phyloP scores from a whole-genome alignment of 2,113 vertebrate species.

The Semnopithecus entellus region DNA sequence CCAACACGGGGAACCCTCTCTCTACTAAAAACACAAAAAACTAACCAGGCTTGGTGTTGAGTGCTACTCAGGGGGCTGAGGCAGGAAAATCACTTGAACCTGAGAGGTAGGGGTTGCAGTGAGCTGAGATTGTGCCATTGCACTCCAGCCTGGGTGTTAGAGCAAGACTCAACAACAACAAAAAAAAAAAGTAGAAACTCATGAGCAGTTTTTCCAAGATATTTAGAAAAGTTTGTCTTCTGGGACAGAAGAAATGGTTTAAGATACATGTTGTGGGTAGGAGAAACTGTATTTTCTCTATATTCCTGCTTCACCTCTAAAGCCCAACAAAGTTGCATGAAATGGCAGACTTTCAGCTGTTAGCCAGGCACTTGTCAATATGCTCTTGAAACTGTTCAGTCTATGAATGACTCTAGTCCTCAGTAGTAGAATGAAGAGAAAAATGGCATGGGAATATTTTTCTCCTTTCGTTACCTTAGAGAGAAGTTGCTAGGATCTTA shows the following conservation, averaged over 20 bases:
- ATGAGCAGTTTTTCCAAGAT: background rate
- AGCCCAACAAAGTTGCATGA: background rate
- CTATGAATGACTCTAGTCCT: background rate
- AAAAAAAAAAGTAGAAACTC: too few species aligned
- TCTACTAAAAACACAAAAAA: too few species aligned
- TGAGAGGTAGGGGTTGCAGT: too few species aligned
- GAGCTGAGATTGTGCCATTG: too few species aligned
- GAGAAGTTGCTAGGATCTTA: background rate
- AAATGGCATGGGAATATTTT: background rate
- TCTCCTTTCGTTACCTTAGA: background rate
- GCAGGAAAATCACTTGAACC: too few species aligned
- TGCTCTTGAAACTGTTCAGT: background rate
- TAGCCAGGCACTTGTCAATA: background rate
- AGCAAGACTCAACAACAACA: too few species aligned
- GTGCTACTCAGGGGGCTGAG: too few species aligned
- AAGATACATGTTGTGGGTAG: background rate
- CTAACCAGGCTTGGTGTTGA: too few species aligned
- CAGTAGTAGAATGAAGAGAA: background rate
- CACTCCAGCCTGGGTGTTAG: too few species aligned
- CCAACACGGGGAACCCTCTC: too few species aligned
- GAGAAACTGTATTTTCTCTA: background rate
- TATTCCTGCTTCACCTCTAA: background rate
- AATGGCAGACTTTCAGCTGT: background rate
- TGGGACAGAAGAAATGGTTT: background rate
- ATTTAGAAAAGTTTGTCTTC: background rate